A percentile compares a stretch with the other conserved stretches of the same genome.
Evolutionary conservation across 2,888 invertebrate genomes (phyloP).

Genomic region (Drosophila quinaria): DNA sequence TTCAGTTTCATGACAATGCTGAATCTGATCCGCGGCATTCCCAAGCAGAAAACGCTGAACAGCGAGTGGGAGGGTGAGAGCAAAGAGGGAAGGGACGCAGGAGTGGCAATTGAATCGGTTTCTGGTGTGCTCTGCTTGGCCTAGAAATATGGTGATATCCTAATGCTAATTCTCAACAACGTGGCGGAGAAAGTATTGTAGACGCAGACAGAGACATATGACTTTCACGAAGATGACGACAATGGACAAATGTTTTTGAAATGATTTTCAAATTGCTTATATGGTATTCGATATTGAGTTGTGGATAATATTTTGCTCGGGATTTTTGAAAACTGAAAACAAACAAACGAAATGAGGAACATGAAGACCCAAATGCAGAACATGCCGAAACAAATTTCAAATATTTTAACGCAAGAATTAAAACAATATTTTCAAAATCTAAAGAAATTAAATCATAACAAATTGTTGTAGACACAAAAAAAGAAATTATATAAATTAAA

Average conservation of each 20-base stretch:
- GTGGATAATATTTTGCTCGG: constrained; percentile 45
- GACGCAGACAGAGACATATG: constrained; percentile 5
- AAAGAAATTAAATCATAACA: constrained; percentile 5
- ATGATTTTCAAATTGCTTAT: constrained; percentile 14
- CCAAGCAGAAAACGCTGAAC: constrained; percentile 76
- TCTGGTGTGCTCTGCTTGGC: constrained; percentile 55
- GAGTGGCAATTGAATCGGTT: constrained; percentile 24
- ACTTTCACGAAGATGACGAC: constrained; percentile 24
- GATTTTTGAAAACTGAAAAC: constrained; percentile 39
- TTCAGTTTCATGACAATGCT: constrained; percentile 18
- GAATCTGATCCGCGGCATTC: constrained; percentile 56
- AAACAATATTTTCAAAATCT: constrained; percentile 2
- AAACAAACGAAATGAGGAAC: constrained; percentile 35
- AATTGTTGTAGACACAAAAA: neutral
- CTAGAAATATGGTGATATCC: constrained; percentile 66
- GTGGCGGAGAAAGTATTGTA: constrained; percentile 1
- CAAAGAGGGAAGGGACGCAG: neutral
- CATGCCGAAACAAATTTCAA: constrained; percentile 37
- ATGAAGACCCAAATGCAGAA: constrained; percentile 39
- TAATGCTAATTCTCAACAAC: constrained; percentile 18
- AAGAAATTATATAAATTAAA: constrained; percentile 4
- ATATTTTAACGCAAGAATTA: constrained; percentile 23
- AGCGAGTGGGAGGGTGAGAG: constrained; percentile 13
- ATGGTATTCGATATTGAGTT: constrained; percentile 26
- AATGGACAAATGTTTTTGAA: constrained; percentile 27